Conservation (phyloP, 2,797 vertebrate species). For the Aeoliscus strigatus region DNA sequence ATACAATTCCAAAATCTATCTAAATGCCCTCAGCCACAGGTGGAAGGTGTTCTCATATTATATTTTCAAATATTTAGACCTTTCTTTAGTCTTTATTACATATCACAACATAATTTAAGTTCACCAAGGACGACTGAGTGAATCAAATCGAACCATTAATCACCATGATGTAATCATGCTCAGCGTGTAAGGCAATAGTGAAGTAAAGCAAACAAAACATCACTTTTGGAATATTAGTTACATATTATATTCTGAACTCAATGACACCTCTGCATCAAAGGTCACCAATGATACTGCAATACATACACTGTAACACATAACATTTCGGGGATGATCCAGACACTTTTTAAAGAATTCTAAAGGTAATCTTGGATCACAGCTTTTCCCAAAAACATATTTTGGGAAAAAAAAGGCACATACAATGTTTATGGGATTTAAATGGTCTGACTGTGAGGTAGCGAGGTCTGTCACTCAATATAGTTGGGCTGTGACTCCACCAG, state of each 20-base stretch:
- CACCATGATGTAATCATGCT: no score
- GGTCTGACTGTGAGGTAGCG: constrained; percentile 15
- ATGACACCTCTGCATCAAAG: not conserved
- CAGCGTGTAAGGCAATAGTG: no score
- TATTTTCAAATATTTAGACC: no score
- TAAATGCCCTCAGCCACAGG: no score
- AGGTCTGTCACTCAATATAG: not conserved
- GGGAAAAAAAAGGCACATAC: not conserved
- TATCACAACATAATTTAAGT: not conserved
- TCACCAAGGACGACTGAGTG: not conserved
- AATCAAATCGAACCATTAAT: not conserved
- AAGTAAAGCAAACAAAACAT: not conserved
- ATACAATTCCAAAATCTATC: no score
- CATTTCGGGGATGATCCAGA: no score
- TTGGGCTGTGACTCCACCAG: not conserved
- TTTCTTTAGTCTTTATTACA: no score
- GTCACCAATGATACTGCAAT: not conserved
- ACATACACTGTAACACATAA: not conserved
- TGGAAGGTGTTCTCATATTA: no score
- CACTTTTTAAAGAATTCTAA: no score
- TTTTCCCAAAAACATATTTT: no score
- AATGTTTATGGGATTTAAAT: not conserved
- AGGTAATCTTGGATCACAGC: no score
- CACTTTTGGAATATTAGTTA: not conserved
- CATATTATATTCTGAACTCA: not conserved